A percentile compares a stretch with the other conserved stretches of the same genome.
Conservation (phyloP, 1,140 invertebrate species). For the Papilio helenus region DNA sequence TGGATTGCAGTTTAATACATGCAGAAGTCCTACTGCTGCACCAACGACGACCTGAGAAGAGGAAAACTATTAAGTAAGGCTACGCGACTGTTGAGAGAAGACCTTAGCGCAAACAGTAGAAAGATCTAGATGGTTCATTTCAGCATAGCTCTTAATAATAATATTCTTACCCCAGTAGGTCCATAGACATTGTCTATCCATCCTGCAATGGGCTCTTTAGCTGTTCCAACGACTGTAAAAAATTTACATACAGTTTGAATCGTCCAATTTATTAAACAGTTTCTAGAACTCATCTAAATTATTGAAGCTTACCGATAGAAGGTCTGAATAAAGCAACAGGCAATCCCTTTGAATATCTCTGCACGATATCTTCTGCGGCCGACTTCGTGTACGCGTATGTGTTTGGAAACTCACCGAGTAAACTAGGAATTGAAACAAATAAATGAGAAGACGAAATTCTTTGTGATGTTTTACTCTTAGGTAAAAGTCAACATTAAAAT, state of each 20-base stretch:
- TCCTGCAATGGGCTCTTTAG: slow-evolving; percentile 88
- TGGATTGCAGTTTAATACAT: slow-evolving; percentile 86
- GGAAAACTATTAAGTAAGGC: neutral
- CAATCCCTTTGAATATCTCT: slow-evolving; percentile 86
- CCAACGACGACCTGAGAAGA: slow-evolving; percentile 83
- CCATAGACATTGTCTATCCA: slow-evolving; percentile 98
- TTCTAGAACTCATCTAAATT: neutral
- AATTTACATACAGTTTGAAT: neutral
- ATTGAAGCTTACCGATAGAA: slow-evolving; percentile 85
- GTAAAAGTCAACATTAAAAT: neutral
- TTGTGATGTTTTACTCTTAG: neutral
- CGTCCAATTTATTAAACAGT: neutral
- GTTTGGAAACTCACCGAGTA: slow-evolving; percentile 91
- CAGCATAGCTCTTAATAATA: neutral
- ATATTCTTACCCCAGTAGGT: slow-evolving; percentile 88
- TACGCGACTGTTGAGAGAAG: neutral
- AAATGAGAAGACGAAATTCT: neutral
- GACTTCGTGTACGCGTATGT: slow-evolving; percentile 94
- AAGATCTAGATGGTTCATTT: neutral
- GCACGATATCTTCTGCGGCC: slow-evolving; percentile 89
- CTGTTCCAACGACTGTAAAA: slow-evolving; percentile 90
- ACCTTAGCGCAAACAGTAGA: neutral
- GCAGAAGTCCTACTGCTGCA: slow-evolving; percentile 89
- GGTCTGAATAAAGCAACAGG: slow-evolving; percentile 90
- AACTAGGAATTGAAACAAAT: slow-evolving; percentile 67